These are phyloP conservation scores for Pectinophora gossypiella DNA, from an alignment of 1,140 invertebrate genomes.

Conservation along the genomic window DNA sequence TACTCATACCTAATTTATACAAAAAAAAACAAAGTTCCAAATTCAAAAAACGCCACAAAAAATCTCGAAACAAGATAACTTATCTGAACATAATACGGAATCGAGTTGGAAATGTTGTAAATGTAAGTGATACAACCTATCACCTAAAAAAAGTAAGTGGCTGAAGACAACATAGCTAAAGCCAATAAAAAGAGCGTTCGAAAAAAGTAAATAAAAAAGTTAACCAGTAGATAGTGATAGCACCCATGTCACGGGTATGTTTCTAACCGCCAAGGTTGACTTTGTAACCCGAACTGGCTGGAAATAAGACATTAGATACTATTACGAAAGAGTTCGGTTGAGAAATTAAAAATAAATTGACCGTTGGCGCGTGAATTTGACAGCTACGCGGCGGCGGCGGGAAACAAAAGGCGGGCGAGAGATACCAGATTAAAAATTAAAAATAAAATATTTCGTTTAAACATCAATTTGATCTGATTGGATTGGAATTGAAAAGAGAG, in stretches of 20 bases:
- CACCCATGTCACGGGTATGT: conserved; percentile 43
- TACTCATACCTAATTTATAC: no score
- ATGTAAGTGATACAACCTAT: not conserved
- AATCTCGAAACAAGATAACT: no score
- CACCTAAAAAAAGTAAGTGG: conserved; percentile 11
- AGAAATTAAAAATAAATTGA: conserved; percentile 47
- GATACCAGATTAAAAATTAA: no score
- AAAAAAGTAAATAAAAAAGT: conserved; percentile 24
- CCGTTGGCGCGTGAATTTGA: conserved; percentile 53
- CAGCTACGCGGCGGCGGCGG: conserved; percentile 39
- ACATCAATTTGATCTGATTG: not conserved
- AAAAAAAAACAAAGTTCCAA: no score
- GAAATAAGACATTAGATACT: conserved; percentile 42
- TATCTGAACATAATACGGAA: no score
- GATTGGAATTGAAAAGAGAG: not conserved
- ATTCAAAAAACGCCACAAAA: no score
- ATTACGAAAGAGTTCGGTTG: conserved; percentile 21
- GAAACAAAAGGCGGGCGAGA: conserved; percentile 27
- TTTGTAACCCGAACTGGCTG: conserved; percentile 43
- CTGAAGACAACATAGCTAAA: conserved; percentile 28
- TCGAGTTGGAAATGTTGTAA: no score
- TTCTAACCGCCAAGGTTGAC: conserved; percentile 25
- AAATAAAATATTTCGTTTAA: not conserved
- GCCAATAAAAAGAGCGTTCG: conserved; percentile 19
- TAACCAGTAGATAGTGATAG: conserved; percentile 25